Percentiles rank a stretch among this genome's conserved stretches.
These are phyloP conservation scores for Acrocera orbiculus DNA, from an alignment of 2,888 invertebrate genomes.

Conservation along the genomic window DNA sequence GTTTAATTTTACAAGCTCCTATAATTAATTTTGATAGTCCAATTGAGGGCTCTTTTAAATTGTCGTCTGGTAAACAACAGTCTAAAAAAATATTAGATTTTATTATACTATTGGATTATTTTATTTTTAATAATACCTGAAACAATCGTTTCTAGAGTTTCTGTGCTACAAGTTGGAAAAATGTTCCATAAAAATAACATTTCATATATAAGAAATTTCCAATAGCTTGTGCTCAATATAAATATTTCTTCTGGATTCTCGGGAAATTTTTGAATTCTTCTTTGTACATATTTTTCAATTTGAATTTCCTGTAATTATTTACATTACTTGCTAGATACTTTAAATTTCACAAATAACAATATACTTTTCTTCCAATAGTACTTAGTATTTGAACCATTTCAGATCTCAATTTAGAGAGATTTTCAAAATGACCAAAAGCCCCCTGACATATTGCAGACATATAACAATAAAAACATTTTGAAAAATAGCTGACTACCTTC, in stretches of 20 bases:
- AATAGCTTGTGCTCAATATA: conserved; percentile 26
- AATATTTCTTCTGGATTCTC: conserved; percentile 15
- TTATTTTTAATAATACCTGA: conserved; percentile 21
- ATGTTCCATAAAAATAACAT: conserved; percentile 52
- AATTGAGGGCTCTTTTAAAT: conserved; percentile 34
- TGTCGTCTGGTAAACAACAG: conserved; percentile 25
- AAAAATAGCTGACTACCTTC: conserved; percentile 38
- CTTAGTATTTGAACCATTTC: conserved; percentile 20
- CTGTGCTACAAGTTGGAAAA: conserved; percentile 36
- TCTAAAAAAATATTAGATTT: conserved; percentile 9
- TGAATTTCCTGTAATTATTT: conserved; percentile 21
- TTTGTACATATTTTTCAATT: conserved; percentile 29
- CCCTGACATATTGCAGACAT: conserved; percentile 34
- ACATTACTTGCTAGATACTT: no score
- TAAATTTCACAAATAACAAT: neutral
- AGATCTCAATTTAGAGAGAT: conserved; percentile 16
- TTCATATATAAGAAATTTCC: conserved; percentile 43
- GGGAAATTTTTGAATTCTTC: conserved; percentile 24
- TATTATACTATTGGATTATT: conserved; percentile 2
- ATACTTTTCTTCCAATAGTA: conserved; percentile 22
- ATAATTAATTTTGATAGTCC: conserved; percentile 36
- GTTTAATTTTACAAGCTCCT: conserved; percentile 34
- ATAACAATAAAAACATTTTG: conserved; percentile 46
- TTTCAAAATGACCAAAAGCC: conserved; percentile 17
- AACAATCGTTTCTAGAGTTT: conserved; percentile 28